Percentiles rank a stretch among this genome's conserved stretches.
These are phyloP conservation scores for Agonopterix alstromeriana DNA, from an alignment of 2,888 invertebrate species.

Conservation along the genomic window DNA sequence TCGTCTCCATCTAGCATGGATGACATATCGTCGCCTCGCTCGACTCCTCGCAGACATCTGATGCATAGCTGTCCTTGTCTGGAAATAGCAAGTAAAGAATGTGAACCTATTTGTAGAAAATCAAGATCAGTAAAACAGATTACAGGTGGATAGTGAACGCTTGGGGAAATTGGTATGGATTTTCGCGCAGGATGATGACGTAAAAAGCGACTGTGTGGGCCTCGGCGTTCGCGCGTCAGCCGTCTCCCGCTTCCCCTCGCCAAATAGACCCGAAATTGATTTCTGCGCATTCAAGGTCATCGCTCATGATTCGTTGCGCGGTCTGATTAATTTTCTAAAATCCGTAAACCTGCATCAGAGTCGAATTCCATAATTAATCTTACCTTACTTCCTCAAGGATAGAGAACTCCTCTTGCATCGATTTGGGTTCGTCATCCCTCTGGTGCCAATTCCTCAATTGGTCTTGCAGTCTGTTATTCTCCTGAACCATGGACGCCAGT, in stretches of 20 bases:
- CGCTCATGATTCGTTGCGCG: too few relatives aligned
- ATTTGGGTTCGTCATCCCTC: slow-evolving; percentile 85
- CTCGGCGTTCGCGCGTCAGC: too few relatives aligned
- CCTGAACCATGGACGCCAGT: slow-evolving; percentile 81
- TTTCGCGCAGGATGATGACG: too few relatives aligned
- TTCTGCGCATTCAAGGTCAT: too few relatives aligned
- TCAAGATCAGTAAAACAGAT: too few relatives aligned
- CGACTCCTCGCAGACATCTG: slow-evolving; percentile 83
- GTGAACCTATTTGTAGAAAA: too few relatives aligned
- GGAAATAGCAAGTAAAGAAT: slow-evolving; percentile 10
- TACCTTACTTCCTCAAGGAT: slow-evolving; percentile 91
- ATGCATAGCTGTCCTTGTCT: slow-evolving; percentile 91
- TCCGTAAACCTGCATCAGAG: background rate
- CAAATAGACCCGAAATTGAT: too few relatives aligned
- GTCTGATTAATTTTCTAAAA: too few relatives aligned
- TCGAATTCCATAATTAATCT: slow-evolving; percentile 12
- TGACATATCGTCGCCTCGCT: slow-evolving; percentile 76
- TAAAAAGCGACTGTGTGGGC: too few relatives aligned
- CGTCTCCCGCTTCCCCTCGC: too few relatives aligned
- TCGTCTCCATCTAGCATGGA: slow-evolving; percentile 84
- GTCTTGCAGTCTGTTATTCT: slow-evolving; percentile 83
- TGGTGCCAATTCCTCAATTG: slow-evolving; percentile 80
- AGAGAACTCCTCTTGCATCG: slow-evolving; percentile 88
- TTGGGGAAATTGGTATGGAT: too few relatives aligned
- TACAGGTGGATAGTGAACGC: too few relatives aligned